These are phyloP conservation scores for Sebastolobus alascanus DNA, from an alignment of 2,797 vertebrate genomes.

Conservation along the genomic window DNA sequence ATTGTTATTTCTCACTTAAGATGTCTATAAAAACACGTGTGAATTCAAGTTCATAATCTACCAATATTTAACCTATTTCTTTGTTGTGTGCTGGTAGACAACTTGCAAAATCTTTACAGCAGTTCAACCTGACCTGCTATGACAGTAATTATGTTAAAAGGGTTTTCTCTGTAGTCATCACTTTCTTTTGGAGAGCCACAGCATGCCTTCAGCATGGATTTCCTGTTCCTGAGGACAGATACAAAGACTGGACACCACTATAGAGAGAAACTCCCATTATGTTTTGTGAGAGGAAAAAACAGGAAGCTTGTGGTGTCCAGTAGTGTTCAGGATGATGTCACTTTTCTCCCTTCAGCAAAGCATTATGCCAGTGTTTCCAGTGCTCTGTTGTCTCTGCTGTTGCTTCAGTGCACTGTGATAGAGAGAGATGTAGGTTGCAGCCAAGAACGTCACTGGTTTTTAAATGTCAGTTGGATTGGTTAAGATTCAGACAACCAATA, in stretches of 20 bases:
- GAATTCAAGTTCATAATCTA: constrained; percentile 5
- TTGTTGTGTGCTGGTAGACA: background rate
- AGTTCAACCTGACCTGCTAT: constrained; percentile 1
- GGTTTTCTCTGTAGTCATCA: constrained; percentile 52
- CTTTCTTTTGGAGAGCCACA: constrained; percentile 30
- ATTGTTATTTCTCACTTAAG: constrained; percentile 53
- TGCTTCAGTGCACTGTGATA: constrained; percentile 13
- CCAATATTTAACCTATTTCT: background rate
- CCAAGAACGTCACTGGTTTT: background rate
- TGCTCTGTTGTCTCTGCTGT: constrained; percentile 27
- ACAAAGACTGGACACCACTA: constrained; percentile 58
- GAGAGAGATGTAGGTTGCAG: background rate
- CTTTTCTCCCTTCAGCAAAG: constrained; percentile 38
- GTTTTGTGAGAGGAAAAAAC: constrained; percentile 57
- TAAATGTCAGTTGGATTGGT: background rate
- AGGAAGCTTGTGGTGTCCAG: constrained; percentile 54
- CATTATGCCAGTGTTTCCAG: constrained; percentile 35
- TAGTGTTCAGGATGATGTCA: constrained; percentile 62
- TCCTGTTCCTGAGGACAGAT: constrained; percentile 65
- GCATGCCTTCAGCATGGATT: constrained; percentile 47
- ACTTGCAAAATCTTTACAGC: constrained; percentile 4
- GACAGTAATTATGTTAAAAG: constrained; percentile 28
- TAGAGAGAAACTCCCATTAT: constrained; percentile 50
- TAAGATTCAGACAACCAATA: background rate
- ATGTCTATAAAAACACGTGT: constrained; percentile 49